Evolutionary conservation across 2,888 invertebrate species (phyloP).

Genomic region (Pterobdella sp.): DNA sequence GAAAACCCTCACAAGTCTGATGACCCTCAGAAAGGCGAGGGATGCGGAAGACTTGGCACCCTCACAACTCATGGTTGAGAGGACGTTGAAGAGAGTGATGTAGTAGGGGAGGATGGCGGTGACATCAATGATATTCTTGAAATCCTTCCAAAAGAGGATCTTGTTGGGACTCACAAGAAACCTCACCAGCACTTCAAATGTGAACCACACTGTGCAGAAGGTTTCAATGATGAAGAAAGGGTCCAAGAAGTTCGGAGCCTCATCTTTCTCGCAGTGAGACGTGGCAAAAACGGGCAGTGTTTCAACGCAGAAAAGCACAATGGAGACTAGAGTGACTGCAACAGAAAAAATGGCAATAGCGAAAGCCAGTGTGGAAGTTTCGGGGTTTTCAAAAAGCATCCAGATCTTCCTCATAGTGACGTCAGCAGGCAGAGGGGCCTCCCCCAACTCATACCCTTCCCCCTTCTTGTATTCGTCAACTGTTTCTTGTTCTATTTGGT

Average conservation of each 20-base stretch:
- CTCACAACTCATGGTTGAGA: slow-evolving; percentile 45
- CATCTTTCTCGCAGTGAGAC: slow-evolving; percentile 43
- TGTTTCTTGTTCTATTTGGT: slow-evolving; percentile 47
- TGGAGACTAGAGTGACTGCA: slow-evolving; percentile 47
- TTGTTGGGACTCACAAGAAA: slow-evolving; percentile 53
- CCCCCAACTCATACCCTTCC: slow-evolving; percentile 45
- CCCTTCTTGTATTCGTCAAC: slow-evolving; percentile 47
- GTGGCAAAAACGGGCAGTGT: slow-evolving; percentile 45
- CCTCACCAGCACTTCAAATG: slow-evolving; percentile 52
- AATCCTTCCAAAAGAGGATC: slow-evolving; percentile 51
- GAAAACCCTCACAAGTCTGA: slow-evolving; percentile 52
- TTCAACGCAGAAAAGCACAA: slow-evolving; percentile 50
- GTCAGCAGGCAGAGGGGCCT: slow-evolving; percentile 45
- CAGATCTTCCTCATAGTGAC: slow-evolving; percentile 46
- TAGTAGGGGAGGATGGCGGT: slow-evolving; percentile 55
- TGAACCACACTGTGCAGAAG: slow-evolving; percentile 54
- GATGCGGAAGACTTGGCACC: slow-evolving; percentile 52
- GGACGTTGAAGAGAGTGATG: slow-evolving; percentile 50
- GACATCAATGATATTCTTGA: slow-evolving; percentile 54
- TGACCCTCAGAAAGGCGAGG: slow-evolving; percentile 54
- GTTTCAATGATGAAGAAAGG: slow-evolving; percentile 54
- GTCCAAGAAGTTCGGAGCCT: slow-evolving; percentile 45
- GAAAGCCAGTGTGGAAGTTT: slow-evolving; percentile 47
- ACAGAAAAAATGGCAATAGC: slow-evolving; percentile 48
- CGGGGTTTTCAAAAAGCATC: slow-evolving; percentile 51